Evolutionary conservation across 2,888 invertebrate genomes (phyloP).

Genomic region (Petrolisthes cinctipes): DNA sequence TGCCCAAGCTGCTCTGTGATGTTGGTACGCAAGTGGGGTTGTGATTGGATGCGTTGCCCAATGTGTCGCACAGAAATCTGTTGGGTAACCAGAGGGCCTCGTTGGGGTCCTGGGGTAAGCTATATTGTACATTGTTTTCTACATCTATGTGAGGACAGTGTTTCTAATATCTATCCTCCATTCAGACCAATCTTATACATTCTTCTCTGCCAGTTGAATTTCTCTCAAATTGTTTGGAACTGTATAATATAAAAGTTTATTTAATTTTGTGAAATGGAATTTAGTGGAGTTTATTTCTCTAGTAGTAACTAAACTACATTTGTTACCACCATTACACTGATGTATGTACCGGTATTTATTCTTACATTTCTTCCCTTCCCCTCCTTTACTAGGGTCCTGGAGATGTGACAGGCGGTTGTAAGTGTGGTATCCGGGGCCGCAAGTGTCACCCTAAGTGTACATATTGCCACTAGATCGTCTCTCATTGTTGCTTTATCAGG

Average conservation of each 20-base stretch:
- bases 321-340: neutral
- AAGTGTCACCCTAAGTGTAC: conserved; percentile 88
- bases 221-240: no score
- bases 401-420: conserved; percentile 86
- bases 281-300: no score
- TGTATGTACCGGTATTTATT: neutral
- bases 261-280: no score
- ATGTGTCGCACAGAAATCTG: conserved; percentile 95
- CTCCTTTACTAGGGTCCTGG: conserved; percentile 78
- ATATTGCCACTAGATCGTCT: conserved; percentile 80
- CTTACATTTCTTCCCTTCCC: neutral
- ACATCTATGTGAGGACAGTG: neutral
- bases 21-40: conserved; percentile 83
- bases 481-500: neutral
- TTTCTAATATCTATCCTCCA: neutral
- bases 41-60: conserved; percentile 91
- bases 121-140: neutral
- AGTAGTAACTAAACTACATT: no score
- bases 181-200: neutral
- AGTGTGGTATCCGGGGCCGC: conserved; percentile 83
- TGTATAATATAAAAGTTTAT: no score
- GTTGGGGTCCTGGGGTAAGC: conserved; percentile 77
- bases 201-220: no score
- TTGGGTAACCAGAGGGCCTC: conserved; percentile 86
- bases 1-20: conserved; percentile 85